Evolutionary conservation across 1,140 invertebrate species (phyloP), one percentile per base, ranked within the genome.

Genomic region (Gryon sp.): DNA sequence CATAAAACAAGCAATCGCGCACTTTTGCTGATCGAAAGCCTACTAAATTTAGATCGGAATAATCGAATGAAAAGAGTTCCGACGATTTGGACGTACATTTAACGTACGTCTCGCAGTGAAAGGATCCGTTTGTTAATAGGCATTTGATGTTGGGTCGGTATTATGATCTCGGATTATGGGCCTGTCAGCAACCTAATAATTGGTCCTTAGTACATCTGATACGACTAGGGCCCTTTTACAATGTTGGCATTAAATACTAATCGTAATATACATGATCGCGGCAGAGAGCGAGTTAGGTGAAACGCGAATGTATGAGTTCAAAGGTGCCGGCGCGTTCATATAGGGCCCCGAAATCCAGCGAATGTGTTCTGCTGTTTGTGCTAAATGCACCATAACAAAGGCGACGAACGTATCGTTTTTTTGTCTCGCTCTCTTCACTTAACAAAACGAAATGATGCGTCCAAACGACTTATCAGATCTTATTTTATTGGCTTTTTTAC

Each of bases 231-330:
- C 66, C 76, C 65, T 73, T 62, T 78, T 79, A 80, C 76, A 80
- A 80, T 80, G 76, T 80, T 65, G 65, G 79, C 43, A 78, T 78
- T 80, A 79, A 80, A 78, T 79, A 80, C 72, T 74, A 79, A 80
- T 80, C 76, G 76, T 70, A 62, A 80, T 79, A 34, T 43, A 74
- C 59, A 52, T 7, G 60, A 72, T 52, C 46, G 62, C 63, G 60
- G 18, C 41, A 28, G 11, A 41, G 30, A 38, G 36, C 36, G 70
- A 66, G 59, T 62, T 70, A 59, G 70, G 65, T 53, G 77, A 66
- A 65, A 52, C 41, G 43, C 36, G 50, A 16, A 45, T 38, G 20
- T 40, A 48, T 50, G 30, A 52, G 65, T 65, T 78, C 76, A 78
- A 78, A 78, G 70, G 68, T 32, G 55, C 76, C 76, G 76, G 32